Evolutionary conservation across 2,797 vertebrate species (phyloP).

Genomic region (Alca torda): DNA sequence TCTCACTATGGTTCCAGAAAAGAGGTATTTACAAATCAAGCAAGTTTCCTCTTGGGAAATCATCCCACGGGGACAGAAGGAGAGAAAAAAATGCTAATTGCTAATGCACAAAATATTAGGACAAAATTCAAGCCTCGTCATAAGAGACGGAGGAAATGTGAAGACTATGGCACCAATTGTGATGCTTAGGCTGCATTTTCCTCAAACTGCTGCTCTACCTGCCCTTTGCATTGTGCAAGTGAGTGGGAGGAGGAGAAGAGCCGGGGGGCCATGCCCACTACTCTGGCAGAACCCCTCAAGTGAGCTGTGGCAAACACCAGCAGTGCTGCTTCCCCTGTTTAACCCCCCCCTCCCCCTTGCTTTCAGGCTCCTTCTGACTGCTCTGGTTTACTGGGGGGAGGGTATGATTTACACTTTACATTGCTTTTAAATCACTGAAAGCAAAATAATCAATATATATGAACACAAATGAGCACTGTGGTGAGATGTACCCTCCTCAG

Average conservation of each 20-base stretch:
- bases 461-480: neutral
- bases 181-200: neutral
- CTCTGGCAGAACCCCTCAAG: neutral
- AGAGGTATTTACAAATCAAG: neutral
- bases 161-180: neutral
- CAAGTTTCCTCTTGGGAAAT: neutral
- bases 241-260: neutral
- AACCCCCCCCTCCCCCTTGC: neutral
- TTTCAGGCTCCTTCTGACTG: neutral
- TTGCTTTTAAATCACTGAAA: neutral
- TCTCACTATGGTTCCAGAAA: neutral
- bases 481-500: neutral
- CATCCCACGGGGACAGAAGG: neutral
- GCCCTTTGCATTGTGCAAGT: neutral
- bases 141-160: neutral
- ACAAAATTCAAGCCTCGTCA: neutral
- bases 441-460: neutral
- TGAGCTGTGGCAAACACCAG: neutral
- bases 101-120: neutral
- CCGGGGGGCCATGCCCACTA: no score
- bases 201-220: neutral
- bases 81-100: neutral
- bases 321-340: rapidly evolving
- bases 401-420: neutral
- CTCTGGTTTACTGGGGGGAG: neutral